Evolutionary conservation across 2,888 invertebrate species (phyloP).

Genomic region (Drosophila cognata): DNA sequence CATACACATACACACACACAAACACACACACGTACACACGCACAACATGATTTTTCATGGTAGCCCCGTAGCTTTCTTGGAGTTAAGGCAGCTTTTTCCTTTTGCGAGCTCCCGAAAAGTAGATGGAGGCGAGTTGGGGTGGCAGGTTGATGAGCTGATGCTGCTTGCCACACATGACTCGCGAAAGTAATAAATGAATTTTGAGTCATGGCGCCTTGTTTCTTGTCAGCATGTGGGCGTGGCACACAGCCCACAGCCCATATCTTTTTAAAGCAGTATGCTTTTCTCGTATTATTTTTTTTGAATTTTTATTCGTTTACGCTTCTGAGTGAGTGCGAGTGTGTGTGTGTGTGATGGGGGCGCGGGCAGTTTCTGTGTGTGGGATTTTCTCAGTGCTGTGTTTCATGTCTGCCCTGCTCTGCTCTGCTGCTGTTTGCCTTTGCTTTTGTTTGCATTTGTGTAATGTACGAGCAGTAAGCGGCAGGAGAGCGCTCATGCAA

Average conservation of each 20-base stretch:
- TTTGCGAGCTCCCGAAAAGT: slow-evolving; percentile 14
- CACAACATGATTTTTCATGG: slow-evolving; percentile 39
- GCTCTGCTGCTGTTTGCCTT: slow-evolving; percentile 29
- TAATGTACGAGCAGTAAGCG: slow-evolving; percentile 44
- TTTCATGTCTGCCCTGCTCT: slow-evolving; percentile 40
- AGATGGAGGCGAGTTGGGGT: background rate
- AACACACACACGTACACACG: slow-evolving; percentile 36
- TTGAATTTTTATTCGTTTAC: slow-evolving; percentile 17
- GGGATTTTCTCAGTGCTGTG: slow-evolving; percentile 60
- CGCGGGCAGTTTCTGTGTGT: slow-evolving; percentile 7
- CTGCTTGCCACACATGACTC: slow-evolving; percentile 27
- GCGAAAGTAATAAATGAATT: slow-evolving; percentile 74
- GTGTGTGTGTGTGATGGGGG: background rate
- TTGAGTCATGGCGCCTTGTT: slow-evolving; percentile 63
- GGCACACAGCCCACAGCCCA: slow-evolving; percentile 29
- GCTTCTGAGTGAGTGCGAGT: slow-evolving; percentile 8
- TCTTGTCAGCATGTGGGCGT: slow-evolving; percentile 67
- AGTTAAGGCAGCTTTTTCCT: slow-evolving; percentile 36
- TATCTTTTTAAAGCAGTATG: slow-evolving; percentile 27
- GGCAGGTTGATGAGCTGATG: slow-evolving; percentile 60
- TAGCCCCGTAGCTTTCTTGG: slow-evolving; percentile 56
- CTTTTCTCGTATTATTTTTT: slow-evolving; percentile 8
- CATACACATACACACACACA: slow-evolving; percentile 43
- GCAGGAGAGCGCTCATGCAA: slow-evolving; percentile 55
- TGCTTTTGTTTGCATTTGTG: slow-evolving; percentile 54